Conservation (phyloP, 2,113 vertebrate species). For the Arizona elegans region DNA sequence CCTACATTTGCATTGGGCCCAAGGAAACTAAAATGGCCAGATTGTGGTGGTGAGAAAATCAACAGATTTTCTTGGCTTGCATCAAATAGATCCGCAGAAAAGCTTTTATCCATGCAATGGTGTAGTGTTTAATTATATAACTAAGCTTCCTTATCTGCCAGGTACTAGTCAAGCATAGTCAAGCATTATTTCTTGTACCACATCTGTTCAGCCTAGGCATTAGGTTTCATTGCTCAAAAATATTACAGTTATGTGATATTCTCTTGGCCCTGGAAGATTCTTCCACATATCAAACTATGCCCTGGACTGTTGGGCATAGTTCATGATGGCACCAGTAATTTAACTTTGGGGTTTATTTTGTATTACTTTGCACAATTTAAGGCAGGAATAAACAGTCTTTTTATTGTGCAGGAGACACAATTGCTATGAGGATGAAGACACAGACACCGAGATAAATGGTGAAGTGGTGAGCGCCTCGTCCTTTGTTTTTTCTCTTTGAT, state of each 20-base stretch:
- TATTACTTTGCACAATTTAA: neutral
- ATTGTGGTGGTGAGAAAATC: conserved; percentile 15
- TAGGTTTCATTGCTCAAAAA: neutral
- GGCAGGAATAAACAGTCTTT: neutral
- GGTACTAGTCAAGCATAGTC: rapidly evolving
- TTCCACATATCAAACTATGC: neutral
- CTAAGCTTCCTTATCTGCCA: neutral
- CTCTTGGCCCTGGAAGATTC: neutral
- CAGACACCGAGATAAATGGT: neutral
- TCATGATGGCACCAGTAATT: neutral
- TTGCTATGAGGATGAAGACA: neutral
- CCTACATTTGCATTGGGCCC: neutral
- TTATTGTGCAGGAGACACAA: neutral
- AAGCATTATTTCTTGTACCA: neutral
- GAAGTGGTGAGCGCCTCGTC: neutral
- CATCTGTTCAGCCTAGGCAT: rapidly evolving
- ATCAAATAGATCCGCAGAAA: conserved; percentile 34
- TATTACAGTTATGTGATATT: neutral
- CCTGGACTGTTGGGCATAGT: neutral
- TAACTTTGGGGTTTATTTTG: neutral
- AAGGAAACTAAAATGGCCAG: neutral
- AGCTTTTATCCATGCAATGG: neutral
- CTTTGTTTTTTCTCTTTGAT: neutral
- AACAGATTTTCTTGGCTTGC: conserved; percentile 36
- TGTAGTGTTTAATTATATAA: neutral